Conservation (phyloP, 1,140 invertebrate species). For the Babylonia areolata region DNA sequence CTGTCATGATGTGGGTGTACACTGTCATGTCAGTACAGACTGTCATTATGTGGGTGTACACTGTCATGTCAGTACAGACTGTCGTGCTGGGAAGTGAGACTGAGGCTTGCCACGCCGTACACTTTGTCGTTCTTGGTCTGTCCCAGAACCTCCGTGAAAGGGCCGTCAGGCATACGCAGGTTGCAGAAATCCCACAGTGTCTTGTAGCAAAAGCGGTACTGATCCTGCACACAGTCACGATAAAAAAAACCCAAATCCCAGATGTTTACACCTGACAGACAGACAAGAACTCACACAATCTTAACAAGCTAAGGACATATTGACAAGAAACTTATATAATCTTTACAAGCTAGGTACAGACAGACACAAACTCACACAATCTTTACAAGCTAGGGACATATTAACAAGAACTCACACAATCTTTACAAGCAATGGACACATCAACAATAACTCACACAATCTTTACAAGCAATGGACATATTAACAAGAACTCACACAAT, state of each 20-base stretch:
- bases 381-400: no score
- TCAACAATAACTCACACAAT: no score
- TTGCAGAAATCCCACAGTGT: constrained; percentile 73
- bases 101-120: constrained; percentile 60
- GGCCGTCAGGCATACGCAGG: constrained; percentile 61
- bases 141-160: constrained; percentile 54
- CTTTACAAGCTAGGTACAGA: background rate
- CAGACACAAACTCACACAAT: background rate
- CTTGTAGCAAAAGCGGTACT: constrained; percentile 73
- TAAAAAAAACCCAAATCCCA: background rate
- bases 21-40: no score
- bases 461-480: no score
- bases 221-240: constrained; percentile 57
- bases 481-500: no score
- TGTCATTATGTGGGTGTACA: no score
- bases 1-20: no score
- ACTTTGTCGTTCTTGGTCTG: constrained; percentile 51
- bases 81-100: constrained; percentile 54
- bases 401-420: no score
- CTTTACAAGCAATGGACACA: no score
- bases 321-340: background rate
- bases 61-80: background rate
- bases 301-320: background rate
- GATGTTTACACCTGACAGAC: background rate
- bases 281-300: background rate